phyloP scores from a whole-genome alignment of 2,113 vertebrate genomes.

The Entelurus aequoreus region DNA sequence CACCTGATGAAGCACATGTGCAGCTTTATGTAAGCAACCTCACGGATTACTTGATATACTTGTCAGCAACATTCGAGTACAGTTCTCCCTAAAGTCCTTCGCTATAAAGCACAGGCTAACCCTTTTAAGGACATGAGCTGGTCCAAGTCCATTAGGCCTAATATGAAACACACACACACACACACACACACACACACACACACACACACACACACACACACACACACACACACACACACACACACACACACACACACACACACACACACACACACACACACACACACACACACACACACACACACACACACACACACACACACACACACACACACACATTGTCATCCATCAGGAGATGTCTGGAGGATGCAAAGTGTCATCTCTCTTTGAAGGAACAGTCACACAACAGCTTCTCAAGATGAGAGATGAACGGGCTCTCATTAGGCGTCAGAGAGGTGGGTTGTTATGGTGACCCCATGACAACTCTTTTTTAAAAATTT shows the following conservation, averaged over 20 bases:
- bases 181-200: background rate
- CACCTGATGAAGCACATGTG: constrained; percentile 26
- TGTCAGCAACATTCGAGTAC: background rate
- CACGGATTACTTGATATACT: background rate
- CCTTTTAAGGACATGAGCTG: constrained; percentile 44
- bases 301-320: constrained; percentile 7
- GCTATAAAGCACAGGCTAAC: constrained; percentile 9
- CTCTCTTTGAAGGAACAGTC: too few species aligned
- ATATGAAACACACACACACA: constrained; percentile 42
- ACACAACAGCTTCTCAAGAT: too few species aligned
- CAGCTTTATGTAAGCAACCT: constrained; percentile 37
- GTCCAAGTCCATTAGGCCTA: constrained; percentile 56
- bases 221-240: background rate
- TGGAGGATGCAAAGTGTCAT: too few species aligned
- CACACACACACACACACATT: background rate
- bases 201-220: background rate
- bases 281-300: constrained; percentile 5
- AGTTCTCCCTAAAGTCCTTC: constrained; percentile 1
- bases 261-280: constrained; percentile 1
- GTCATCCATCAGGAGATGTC: too few species aligned
- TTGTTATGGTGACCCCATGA: too few species aligned
- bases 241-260: constrained; percentile 6
- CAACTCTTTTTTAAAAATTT: too few species aligned
- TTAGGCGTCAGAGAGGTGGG: too few species aligned
- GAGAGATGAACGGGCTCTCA: too few species aligned